These are phyloP conservation scores for Hippasteria phrygiana DNA, from an alignment of 53 echinoderm and acorn worm genomes.

Conservation along the genomic window DNA sequence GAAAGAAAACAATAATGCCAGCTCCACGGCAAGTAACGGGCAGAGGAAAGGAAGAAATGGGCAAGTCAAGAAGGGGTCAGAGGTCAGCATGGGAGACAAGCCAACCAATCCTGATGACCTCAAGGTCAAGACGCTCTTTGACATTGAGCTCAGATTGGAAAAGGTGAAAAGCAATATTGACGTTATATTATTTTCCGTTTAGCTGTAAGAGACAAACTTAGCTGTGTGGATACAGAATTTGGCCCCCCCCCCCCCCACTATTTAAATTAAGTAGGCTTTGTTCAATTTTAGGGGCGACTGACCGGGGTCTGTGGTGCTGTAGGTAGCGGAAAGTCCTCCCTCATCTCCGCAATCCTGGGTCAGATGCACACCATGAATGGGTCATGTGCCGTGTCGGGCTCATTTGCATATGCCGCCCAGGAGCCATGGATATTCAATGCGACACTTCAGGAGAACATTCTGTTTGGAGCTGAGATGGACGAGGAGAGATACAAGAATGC, in stretches of 20 bases:
- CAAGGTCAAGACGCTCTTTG: slow-evolving; percentile 78
- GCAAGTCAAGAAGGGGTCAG: slow-evolving; percentile 51
- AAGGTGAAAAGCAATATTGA: slow-evolving; percentile 82
- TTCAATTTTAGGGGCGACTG: slow-evolving; percentile 73
- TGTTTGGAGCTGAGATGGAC: slow-evolving; percentile 85
- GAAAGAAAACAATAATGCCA: slow-evolving; percentile 32
- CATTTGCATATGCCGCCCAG: slow-evolving; percentile 96
- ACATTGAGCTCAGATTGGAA: slow-evolving; percentile 84
- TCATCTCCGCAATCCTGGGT: slow-evolving; percentile 86
- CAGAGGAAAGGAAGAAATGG: not conserved
- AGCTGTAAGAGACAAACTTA: not conserved
- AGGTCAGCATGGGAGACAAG: slow-evolving; percentile 38
- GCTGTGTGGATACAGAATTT: not conserved
- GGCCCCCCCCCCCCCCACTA: too few relatives aligned
- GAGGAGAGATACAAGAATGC: slow-evolving; percentile 79
- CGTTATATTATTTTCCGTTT: not conserved
- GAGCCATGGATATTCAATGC: slow-evolving; percentile 98
- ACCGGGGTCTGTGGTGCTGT: slow-evolving; percentile 93
- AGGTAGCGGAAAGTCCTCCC: slow-evolving; percentile 91
- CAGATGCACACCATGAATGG: slow-evolving; percentile 94
- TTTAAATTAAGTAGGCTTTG: not conserved
- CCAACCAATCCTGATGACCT: slow-evolving; percentile 52
- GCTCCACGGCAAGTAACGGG: slow-evolving; percentile 30
- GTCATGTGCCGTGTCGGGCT: slow-evolving; percentile 70
- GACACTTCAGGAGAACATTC: slow-evolving; percentile 91